Conservation (phyloP, 2,888 invertebrate species). For the Leptothorax acervorum region DNA sequence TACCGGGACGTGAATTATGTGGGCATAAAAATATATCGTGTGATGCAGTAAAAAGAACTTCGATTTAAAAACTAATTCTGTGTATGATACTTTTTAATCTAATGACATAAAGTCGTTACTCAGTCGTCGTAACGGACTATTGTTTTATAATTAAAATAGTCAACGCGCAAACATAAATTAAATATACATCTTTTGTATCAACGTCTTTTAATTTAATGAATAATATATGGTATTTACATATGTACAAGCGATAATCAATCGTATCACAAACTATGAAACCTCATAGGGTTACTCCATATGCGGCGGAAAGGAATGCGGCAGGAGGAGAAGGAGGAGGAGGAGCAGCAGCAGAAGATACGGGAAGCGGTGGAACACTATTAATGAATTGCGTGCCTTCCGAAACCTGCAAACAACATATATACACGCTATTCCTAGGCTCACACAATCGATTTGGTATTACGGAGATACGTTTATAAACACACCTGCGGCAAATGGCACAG, state of each 20-base stretch:
- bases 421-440: constrained; percentile 26
- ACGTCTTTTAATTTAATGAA: constrained; percentile 67
- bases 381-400: constrained; percentile 80
- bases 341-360: constrained; percentile 67
- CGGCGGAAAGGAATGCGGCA: constrained; percentile 71
- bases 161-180: neutral
- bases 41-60: neutral
- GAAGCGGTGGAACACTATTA: constrained; percentile 75
- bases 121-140: neutral
- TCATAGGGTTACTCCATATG: constrained; percentile 62
- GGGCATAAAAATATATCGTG: neutral
- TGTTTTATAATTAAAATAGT: constrained; percentile 4
- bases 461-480: constrained; percentile 46
- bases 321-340: constrained; percentile 70
- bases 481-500: constrained; percentile 83
- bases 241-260: constrained; percentile 64
- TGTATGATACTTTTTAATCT: constrained; percentile 4
- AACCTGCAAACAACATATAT: constrained; percentile 67
- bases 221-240: constrained; percentile 71
- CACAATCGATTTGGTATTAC: neutral
- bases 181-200: constrained; percentile 38
- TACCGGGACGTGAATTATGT: neutral
- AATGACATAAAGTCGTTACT: constrained; percentile 9
- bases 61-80: neutral
- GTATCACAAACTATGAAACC: constrained; percentile 55